phyloP scores from a whole-genome alignment of 2,113 vertebrate genomes.

The Gnathonemus echidnorhynchus region DNA sequence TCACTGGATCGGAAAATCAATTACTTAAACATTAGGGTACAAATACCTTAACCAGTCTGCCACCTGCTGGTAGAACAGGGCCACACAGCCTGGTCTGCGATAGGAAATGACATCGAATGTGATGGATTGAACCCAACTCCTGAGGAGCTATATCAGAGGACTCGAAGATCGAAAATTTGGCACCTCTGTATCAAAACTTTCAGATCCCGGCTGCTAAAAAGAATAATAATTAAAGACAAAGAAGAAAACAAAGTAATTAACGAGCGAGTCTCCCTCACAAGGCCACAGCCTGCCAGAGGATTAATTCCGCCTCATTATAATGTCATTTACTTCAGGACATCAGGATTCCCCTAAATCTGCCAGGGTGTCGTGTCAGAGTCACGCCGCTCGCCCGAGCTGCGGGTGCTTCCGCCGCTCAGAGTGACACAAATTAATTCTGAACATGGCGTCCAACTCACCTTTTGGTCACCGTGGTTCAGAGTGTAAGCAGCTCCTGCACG shows the following conservation, averaged over 20 bases:
- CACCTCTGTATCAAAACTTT: background rate
- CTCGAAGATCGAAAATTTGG: background rate
- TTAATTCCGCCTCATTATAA: background rate
- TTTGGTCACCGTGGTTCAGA: background rate
- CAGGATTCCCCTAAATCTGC: background rate
- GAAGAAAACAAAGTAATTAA: background rate
- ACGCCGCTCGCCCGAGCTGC: background rate
- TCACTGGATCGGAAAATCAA: background rate
- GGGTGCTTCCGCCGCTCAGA: background rate
- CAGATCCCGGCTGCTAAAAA: background rate
- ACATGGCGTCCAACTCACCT: background rate
- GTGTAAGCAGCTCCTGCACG: background rate
- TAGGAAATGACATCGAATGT: background rate
- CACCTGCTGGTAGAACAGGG: background rate
- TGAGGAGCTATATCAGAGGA: background rate
- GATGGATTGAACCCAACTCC: background rate
- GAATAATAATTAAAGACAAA: background rate
- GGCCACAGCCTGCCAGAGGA: background rate
- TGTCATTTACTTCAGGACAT: background rate
- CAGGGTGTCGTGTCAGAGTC: background rate
- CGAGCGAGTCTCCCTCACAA: background rate
- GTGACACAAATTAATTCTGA: background rate
- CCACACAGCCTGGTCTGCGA: background rate
- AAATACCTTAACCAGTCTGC: background rate
- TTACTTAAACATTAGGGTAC: background rate